Evolutionary conservation across 2,113 vertebrate species (phyloP).

Genomic region (Mobula hypostoma): DNA sequence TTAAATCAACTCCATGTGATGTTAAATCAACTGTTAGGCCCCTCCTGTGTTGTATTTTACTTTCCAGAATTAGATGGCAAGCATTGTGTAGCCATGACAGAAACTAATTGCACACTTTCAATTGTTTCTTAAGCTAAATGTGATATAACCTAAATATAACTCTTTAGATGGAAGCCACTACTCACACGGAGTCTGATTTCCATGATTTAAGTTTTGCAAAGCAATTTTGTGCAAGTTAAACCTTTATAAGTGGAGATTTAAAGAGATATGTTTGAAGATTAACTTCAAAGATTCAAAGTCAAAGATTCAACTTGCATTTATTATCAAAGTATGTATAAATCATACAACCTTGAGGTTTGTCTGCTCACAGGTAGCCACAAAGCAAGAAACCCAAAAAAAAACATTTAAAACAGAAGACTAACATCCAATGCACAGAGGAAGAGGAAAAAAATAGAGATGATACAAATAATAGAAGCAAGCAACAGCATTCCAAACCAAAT

Average conservation of each 20-base stretch:
- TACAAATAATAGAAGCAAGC: too few relatives aligned
- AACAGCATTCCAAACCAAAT: too few relatives aligned
- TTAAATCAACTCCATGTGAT: neutral
- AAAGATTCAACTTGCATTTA: too few relatives aligned
- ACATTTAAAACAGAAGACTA: too few relatives aligned
- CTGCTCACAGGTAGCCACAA: too few relatives aligned
- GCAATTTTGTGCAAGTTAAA: neutral
- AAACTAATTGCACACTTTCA: neutral
- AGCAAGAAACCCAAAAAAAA: too few relatives aligned
- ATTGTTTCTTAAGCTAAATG: neutral
- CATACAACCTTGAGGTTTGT: too few relatives aligned
- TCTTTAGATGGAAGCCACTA: neutral
- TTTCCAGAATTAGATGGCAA: neutral
- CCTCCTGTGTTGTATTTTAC: neutral
- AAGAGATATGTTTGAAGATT: neutral
- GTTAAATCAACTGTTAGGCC: neutral
- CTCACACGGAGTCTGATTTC: neutral
- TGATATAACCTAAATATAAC: neutral
- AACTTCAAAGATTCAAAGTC: constrained; percentile 29
- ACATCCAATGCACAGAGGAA: too few relatives aligned
- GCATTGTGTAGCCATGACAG: neutral
- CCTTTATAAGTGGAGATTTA: neutral
- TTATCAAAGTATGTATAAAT: too few relatives aligned
- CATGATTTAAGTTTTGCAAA: neutral
- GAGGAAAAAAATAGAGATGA: too few relatives aligned